Percentiles rank a stretch among this genome's conserved stretches.
phyloP scores from a whole-genome alignment of 2,797 vertebrate genomes.

The Eulemur albifrons region DNA sequence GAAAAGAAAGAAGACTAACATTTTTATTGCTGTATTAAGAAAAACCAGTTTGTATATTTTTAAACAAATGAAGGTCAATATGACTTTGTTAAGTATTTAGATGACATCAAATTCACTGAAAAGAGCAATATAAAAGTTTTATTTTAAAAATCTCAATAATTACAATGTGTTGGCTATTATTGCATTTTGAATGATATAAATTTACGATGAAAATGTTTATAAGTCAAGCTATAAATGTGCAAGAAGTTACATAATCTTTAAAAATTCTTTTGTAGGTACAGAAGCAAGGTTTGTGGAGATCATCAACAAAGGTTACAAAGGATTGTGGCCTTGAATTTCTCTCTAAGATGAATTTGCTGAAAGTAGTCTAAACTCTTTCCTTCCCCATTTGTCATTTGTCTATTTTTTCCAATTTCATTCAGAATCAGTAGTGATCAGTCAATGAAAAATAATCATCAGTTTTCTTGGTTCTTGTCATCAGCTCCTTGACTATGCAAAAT shows the following conservation, averaged over 20 bases:
- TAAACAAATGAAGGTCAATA: neutral
- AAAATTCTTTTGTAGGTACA: neutral
- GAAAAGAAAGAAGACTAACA: neutral
- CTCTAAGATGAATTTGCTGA: conserved; percentile 9
- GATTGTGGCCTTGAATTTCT: neutral
- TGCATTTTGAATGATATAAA: neutral
- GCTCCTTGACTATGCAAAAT: neutral
- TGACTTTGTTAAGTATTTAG: neutral
- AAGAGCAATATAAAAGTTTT: neutral
- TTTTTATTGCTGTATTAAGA: neutral
- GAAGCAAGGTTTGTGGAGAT: neutral
- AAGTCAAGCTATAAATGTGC: neutral
- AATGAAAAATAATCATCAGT: neutral
- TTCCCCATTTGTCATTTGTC: neutral
- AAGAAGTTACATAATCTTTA: neutral
- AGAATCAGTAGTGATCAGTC: neutral
- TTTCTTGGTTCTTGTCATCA: neutral
- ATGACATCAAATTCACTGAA: neutral
- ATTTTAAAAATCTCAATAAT: neutral
- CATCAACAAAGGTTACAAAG: neutral
- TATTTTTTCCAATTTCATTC: neutral
- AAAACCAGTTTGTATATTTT: neutral
- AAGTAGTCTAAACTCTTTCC: neutral
- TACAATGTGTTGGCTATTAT: neutral
- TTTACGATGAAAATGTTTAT: neutral